These are phyloP conservation scores for Andricus grossulariae DNA, from an alignment of 1,140 invertebrate genomes.

Conservation along the genomic window DNA sequence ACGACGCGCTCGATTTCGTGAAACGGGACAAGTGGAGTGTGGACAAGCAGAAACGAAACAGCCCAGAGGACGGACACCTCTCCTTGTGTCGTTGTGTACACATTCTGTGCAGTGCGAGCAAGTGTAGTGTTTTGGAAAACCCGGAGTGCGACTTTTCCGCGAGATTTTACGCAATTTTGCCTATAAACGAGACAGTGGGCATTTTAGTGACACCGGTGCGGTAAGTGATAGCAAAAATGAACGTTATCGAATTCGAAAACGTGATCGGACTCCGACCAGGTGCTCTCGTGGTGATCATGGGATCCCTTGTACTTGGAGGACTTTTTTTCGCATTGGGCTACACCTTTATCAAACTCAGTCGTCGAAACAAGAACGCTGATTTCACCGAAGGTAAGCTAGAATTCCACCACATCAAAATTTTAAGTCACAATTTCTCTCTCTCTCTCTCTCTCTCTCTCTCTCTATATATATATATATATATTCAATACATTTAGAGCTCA, in stretches of 20 bases:
- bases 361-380: slow-evolving; percentile 7
- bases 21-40: no score
- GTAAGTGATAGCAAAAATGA: not conserved
- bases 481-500: no score
- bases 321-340: slow-evolving; percentile 10
- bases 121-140: slow-evolving; percentile 8
- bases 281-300: slow-evolving; percentile 1
- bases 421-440: no score
- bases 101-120: not conserved
- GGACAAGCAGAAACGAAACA: no score
- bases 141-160: not conserved
- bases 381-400: slow-evolving; percentile 2
- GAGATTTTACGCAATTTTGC: not conserved
- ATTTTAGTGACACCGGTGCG: not conserved
- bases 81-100: not conserved
- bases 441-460: no score
- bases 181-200: not conserved
- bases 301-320: slow-evolving; percentile 13
- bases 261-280: not conserved
- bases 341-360: not conserved
- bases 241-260: slow-evolving; percentile 5
- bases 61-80: not conserved
- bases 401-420: not conserved
- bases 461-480: no score
- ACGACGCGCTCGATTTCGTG: no score